These are phyloP conservation scores for Caenorhabditis remanei DNA, from an alignment of 1,140 invertebrate genomes.

Conservation along the genomic window DNA sequence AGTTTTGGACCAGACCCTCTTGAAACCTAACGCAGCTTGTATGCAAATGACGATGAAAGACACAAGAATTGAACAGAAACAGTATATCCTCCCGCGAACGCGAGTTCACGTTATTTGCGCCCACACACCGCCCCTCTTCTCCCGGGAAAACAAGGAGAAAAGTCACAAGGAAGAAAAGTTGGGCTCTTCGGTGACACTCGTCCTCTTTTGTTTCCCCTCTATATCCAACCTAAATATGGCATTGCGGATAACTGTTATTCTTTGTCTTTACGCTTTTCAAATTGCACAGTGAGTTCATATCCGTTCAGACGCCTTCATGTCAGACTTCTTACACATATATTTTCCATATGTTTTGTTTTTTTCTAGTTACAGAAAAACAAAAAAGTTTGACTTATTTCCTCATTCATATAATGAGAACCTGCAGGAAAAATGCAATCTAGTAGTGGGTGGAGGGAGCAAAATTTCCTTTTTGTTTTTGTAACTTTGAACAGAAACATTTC, in stretches of 20 bases:
- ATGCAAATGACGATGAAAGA: constrained; percentile 47
- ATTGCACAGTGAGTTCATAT: constrained; percentile 40
- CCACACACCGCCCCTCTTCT: constrained; percentile 46
- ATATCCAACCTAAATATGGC: constrained; percentile 3
- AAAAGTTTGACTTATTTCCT: background rate
- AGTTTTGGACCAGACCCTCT: constrained; percentile 15
- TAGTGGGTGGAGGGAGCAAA: no score
- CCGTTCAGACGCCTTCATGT: background rate
- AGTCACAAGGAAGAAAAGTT: background rate
- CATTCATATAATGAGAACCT: no score
- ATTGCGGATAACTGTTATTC: constrained; percentile 9
- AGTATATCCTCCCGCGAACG: constrained; percentile 1
- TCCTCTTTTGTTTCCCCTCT: constrained; percentile 12
- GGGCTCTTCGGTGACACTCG: constrained; percentile 47
- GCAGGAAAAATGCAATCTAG: no score
- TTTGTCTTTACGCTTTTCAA: background rate
- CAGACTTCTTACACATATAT: no score
- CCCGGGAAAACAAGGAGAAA: constrained; percentile 35
- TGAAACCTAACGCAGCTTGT: constrained; percentile 50
- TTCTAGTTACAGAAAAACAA: background rate
- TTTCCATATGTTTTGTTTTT: background rate
- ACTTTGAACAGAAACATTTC: no score
- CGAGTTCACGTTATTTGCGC: constrained; percentile 51
- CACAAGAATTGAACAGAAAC: constrained; percentile 43
- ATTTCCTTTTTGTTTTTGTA: no score